Percentiles rank a stretch among this genome's conserved stretches.
These are phyloP conservation scores for Eidolon helvum DNA, from an alignment of 2,113 vertebrate genomes.

Conservation along the genomic window DNA sequence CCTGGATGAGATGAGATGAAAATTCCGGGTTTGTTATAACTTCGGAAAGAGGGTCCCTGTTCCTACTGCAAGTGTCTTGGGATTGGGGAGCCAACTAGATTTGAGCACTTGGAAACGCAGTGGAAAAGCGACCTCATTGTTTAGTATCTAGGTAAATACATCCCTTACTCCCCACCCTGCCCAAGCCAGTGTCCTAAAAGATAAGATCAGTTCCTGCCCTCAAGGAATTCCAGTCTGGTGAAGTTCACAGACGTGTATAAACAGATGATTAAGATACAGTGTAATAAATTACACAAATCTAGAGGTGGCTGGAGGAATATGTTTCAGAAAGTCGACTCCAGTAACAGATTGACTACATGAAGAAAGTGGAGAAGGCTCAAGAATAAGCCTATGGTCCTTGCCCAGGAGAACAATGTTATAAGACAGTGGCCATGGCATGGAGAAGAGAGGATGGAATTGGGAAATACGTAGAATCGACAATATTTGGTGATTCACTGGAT, in stretches of 20 bases:
- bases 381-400: background rate
- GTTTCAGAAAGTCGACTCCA: conserved; percentile 29
- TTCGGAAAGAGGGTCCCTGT: conserved; percentile 8
- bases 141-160: background rate
- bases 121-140: background rate
- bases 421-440: background rate
- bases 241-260: conserved; percentile 3
- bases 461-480: background rate
- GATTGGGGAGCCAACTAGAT: background rate
- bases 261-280: conserved; percentile 37
- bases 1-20: background rate
- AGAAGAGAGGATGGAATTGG: background rate
- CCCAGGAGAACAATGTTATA: background rate
- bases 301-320: background rate
- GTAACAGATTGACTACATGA: background rate
- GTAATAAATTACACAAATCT: conserved; percentile 31
- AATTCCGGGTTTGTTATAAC: background rate
- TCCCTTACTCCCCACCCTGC: background rate
- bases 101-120: background rate
- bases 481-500: conserved; percentile 22
- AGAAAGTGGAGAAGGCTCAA: background rate
- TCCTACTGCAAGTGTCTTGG: background rate
- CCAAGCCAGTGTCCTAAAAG: background rate
- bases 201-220: conserved; percentile 24
- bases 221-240: conserved; percentile 9